Evolutionary conservation across 2,888 invertebrate species (phyloP).

Genomic region (Harmothoe impar): DNA sequence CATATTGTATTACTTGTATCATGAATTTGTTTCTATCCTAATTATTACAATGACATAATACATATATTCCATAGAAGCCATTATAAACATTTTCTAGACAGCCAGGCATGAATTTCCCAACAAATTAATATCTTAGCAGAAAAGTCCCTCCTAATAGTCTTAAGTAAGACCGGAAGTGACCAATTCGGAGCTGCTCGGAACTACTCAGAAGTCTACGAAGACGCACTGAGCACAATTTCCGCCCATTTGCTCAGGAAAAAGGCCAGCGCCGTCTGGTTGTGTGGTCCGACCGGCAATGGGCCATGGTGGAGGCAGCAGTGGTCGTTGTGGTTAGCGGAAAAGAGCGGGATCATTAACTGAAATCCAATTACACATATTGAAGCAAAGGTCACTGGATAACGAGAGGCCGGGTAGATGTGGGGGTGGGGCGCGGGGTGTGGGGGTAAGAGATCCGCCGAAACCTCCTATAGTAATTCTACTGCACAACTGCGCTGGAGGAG

Average conservation of each 20-base stretch:
- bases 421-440: not conserved
- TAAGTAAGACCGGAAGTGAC: not conserved
- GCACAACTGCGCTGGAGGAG: too few relatives aligned
- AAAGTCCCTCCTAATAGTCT: not conserved
- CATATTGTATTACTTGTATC: too few relatives aligned
- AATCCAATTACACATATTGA: constrained; percentile 55
- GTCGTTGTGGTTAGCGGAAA: not conserved
- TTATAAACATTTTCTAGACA: too few relatives aligned
- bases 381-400: constrained; percentile 51
- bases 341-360: constrained; percentile 36
- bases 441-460: not conserved
- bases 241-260: not conserved
- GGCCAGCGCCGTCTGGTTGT: not conserved
- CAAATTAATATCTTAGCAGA: too few relatives aligned
- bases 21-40: too few relatives aligned
- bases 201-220: not conserved
- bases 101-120: too few relatives aligned
- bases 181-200: not conserved
- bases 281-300: not conserved
- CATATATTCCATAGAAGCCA: too few relatives aligned
- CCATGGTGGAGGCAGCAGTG: not conserved
- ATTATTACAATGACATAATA: too few relatives aligned
- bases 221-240: not conserved
- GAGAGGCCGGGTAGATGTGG: not conserved
- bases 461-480: not conserved